Evolutionary conservation across 2,113 vertebrate genomes (phyloP).

Genomic region (Peromyscus leucopus): DNA sequence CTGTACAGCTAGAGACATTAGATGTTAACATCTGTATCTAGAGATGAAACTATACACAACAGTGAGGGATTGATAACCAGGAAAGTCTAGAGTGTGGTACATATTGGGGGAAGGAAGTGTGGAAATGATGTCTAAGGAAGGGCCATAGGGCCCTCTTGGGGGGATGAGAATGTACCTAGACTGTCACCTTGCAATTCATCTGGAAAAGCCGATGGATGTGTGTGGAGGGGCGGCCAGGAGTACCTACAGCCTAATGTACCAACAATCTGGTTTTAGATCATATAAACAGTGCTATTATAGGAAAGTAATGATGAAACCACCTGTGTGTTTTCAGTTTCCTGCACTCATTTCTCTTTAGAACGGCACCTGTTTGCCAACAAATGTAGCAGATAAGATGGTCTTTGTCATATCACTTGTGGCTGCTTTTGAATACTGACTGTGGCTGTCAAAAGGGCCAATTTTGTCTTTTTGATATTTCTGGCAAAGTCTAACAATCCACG

Average conservation of each 20-base stretch:
- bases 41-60: background rate
- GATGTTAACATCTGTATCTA: background rate
- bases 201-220: background rate
- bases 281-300: background rate
- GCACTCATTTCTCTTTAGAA: constrained; percentile 10
- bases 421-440: background rate
- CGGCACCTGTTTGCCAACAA: background rate
- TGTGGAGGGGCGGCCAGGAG: background rate
- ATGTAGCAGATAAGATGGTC: background rate
- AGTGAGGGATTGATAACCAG: background rate
- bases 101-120: no score
- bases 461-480: constrained; percentile 48
- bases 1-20: background rate
- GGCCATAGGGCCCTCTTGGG: no score
- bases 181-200: background rate
- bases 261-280: constrained; percentile 28
- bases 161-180: no score
- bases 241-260: background rate
- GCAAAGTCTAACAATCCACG: constrained; percentile 33
- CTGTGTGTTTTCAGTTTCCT: background rate
- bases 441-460: background rate
- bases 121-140: background rate
- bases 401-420: background rate
- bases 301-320: constrained; percentile 14
- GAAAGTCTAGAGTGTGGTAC: background rate